Percentiles rank a stretch among this genome's conserved stretches.
Conservation (phyloP, 2,888 invertebrate species). For the Physocephala rufipes region DNA sequence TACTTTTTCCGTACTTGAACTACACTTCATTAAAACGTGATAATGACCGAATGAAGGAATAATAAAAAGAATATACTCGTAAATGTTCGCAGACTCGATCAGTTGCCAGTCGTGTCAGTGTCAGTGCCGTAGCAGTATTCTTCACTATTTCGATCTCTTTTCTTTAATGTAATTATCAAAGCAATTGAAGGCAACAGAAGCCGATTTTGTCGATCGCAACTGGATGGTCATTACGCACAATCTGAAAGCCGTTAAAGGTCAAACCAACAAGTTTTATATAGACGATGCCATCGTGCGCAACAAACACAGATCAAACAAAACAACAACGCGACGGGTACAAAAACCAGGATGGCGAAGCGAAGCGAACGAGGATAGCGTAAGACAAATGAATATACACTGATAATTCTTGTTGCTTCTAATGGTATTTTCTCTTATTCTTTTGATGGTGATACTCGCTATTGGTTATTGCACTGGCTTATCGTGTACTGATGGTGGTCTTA, state of each 20-base stretch:
- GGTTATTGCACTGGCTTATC: background rate
- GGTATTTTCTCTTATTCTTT: too few relatives aligned
- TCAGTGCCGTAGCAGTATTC: slow-evolving; percentile 45
- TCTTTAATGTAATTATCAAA: slow-evolving; percentile 20
- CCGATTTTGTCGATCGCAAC: slow-evolving; percentile 26
- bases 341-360: background rate
- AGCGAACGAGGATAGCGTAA: background rate
- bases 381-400: background rate
- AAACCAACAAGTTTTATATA: slow-evolving; percentile 37
- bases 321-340: background rate
- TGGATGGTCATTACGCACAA: slow-evolving; percentile 32
- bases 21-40: slow-evolving; percentile 17
- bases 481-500: background rate
- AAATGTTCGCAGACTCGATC: slow-evolving; percentile 19
- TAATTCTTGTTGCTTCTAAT: too few relatives aligned
- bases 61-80: background rate
- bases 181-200: background rate
- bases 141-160: slow-evolving; percentile 31
- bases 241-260: slow-evolving; percentile 40
- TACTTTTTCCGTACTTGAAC: slow-evolving; percentile 23
- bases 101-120: background rate
- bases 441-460: too few relatives aligned
- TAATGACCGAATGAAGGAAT: slow-evolving; percentile 6
- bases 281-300: slow-evolving; percentile 12
- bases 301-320: background rate